These are phyloP conservation scores for Barbus barbus DNA, from an alignment of 2,113 vertebrate genomes.

Conservation along the genomic window DNA sequence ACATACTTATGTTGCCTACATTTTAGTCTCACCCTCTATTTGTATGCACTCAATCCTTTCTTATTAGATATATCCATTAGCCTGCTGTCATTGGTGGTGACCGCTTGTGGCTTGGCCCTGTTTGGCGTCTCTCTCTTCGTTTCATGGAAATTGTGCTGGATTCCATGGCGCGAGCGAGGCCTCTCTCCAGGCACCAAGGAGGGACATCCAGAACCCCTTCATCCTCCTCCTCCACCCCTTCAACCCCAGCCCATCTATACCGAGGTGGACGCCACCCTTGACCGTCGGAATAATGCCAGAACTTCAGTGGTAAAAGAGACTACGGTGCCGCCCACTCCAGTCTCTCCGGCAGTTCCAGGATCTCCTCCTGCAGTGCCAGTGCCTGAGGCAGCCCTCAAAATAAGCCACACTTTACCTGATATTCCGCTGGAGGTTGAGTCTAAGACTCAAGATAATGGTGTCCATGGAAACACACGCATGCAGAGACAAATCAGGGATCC, in stretches of 20 bases:
- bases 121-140: conserved; percentile 98
- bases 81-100: conserved; percentile 93
- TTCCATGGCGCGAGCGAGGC: conserved; percentile 94
- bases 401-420: conserved; percentile 96
- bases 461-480: conserved; percentile 80
- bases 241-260: conserved; percentile 83
- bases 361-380: conserved; percentile 73
- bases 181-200: conserved; percentile 85
- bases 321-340: conserved; percentile 62
- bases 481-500: conserved; percentile 93
- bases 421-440: conserved; percentile 85
- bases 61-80: conserved; percentile 94
- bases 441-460: conserved; percentile 82
- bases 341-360: conserved; percentile 53
- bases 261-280: conserved; percentile 83
- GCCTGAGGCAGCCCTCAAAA: conserved; percentile 93
- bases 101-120: conserved; percentile 93
- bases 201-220: conserved; percentile 80
- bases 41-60: neutral
- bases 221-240: conserved; percentile 57
- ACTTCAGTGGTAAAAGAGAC: conserved; percentile 76
- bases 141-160: conserved; percentile 99
- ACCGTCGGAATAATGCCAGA: conserved; percentile 84
- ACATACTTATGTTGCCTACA: neutral
- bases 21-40: neutral